Evolutionary conservation across 2,888 invertebrate genomes (phyloP), one percentile per base, ranked within the genome.

Genomic region (Eutolmus rufibarbis): DNA sequence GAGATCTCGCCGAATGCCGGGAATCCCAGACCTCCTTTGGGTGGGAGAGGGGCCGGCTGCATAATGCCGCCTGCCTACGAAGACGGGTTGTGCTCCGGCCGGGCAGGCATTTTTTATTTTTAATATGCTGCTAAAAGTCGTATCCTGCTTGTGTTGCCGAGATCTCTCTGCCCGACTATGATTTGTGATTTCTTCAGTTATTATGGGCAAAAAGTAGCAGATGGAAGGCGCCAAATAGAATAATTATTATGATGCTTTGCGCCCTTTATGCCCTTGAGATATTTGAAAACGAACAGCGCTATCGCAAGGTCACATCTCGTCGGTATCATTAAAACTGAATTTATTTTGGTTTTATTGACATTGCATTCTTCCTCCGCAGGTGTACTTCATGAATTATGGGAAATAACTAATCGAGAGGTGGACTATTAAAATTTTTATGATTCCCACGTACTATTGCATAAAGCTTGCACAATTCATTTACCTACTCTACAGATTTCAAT

Each of bases 171-270:
- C 7, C 82, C 74, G 46, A 19, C 85, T 85, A 74, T 74, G 74
- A 74, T 74, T 85, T 85, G 74, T 85, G 74, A 85, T 85, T 85
- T 85, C 43, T 85, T 46, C 85, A 16, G 74, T 43, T 85, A 85
- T 74, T 74, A 85, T 16, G 74, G 85, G 46, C 43, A 74, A 85
- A 85, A 85, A 74, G 43, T 85, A 85, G 85, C 85, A 85, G 85
- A 74, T 85, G 85, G 74, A 74, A 85, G 85, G 85, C 85, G 85
- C 85, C 85, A 85, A 85, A 85, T 85, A 85, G 74, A 85, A 85
- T 85, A 82, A 57, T 82, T 82, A 82, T 66, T 31, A 84, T 84
- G 84, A 74, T 74, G 4, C 57, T 57, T 56, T 82, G 74, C 85
- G 31, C 85, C 43, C 74, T 85, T 23, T 31, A 74, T 85, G 74